Evolutionary conservation across 2,113 vertebrate species (phyloP).

Genomic region (Hemicordylus capensis): DNA sequence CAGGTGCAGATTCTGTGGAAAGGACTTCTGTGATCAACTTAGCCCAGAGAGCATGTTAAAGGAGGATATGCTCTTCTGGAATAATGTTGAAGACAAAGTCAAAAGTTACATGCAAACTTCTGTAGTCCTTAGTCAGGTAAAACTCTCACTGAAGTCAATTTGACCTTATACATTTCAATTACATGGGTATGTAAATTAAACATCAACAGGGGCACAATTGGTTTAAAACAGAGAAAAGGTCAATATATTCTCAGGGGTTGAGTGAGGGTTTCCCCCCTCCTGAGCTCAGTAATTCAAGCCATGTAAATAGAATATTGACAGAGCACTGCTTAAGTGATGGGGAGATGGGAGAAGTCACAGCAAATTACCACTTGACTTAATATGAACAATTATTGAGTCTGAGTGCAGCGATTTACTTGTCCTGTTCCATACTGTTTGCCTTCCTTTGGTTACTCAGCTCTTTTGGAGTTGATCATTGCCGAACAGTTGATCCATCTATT

Average conservation of each 20-base stretch:
- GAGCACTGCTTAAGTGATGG: background rate
- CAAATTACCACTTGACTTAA: constrained; percentile 35
- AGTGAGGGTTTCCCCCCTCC: background rate
- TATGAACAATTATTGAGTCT: constrained; percentile 22
- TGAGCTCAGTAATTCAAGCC: background rate
- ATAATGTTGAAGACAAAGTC: background rate
- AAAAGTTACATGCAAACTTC: background rate
- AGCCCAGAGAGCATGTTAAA: too few species aligned
- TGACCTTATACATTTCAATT: constrained; percentile 17
- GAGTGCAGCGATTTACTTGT: constrained; percentile 11
- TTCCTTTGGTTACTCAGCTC: constrained; percentile 35
- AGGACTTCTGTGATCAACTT: too few species aligned
- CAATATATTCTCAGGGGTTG: background rate
- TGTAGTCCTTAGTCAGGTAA: constrained; percentile 13
- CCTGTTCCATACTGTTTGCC: constrained; percentile 1
- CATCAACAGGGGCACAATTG: background rate
- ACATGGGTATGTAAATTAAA: constrained; percentile 15
- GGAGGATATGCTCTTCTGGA: background rate
- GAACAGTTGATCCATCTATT: constrained; percentile 36
- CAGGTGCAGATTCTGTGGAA: too few species aligned
- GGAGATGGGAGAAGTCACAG: constrained; percentile 29
- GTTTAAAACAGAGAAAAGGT: constrained; percentile 21
- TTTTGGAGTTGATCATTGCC: constrained; percentile 44
- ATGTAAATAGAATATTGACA: constrained; percentile 37
- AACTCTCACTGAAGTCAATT: background rate